phyloP scores from a whole-genome alignment of 2,888 invertebrate genomes.

The Cynaeus angustus region DNA sequence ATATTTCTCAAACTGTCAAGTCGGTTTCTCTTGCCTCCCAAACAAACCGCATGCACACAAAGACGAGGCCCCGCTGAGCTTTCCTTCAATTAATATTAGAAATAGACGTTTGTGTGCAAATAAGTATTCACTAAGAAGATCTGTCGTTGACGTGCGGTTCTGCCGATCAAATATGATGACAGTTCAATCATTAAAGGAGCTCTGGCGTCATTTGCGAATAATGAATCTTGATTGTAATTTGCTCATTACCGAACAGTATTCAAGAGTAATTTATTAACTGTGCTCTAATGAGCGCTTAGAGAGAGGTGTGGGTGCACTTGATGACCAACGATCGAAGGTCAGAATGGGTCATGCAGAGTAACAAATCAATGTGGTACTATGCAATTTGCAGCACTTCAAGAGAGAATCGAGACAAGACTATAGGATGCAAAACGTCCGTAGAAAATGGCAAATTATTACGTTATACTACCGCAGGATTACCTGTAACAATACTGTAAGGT shows the following conservation, averaged over 20 bases:
- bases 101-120: slow-evolving; percentile 59
- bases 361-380: slow-evolving; percentile 13
- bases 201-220: slow-evolving; percentile 4
- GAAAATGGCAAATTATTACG: too few species aligned
- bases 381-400: slow-evolving; percentile 15
- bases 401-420: not conserved
- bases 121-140: slow-evolving; percentile 58
- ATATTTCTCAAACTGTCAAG: slow-evolving; percentile 65
- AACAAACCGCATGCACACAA: slow-evolving; percentile 56
- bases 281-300: slow-evolving; percentile 2
- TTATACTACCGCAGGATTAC: too few species aligned
- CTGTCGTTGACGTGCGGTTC: slow-evolving; percentile 51
- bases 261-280: slow-evolving; percentile 18
- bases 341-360: slow-evolving; percentile 1
- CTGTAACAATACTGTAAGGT: too few species aligned
- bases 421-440: too few species aligned
- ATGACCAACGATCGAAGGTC: slow-evolving; percentile 10
- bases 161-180: slow-evolving; percentile 30
- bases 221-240: slow-evolving; percentile 20
- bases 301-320: slow-evolving; percentile 11
- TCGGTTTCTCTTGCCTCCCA: slow-evolving; percentile 52
- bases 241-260: not conserved
- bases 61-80: slow-evolving; percentile 55
- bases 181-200: slow-evolving; percentile 33
- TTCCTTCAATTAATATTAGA: slow-evolving; percentile 61